phyloP scores from a whole-genome alignment of 2,797 vertebrate genomes.

The Gephyroberyx darwinii region DNA sequence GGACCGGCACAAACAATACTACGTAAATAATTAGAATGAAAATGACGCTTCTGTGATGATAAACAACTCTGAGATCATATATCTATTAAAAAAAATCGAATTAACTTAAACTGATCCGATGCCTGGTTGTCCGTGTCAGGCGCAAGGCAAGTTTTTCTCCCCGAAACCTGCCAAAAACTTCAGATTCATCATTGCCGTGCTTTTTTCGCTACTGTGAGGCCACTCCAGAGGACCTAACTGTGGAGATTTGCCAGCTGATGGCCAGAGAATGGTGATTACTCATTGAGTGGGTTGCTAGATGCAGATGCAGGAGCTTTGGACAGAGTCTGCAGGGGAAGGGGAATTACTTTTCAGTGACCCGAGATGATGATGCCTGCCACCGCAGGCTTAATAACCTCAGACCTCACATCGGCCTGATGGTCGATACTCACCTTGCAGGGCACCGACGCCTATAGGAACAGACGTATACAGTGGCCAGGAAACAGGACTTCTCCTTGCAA shows the following conservation, averaged over 20 bases:
- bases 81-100: conserved; percentile 36
- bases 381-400: conserved; percentile 44
- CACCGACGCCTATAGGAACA: conserved; percentile 36
- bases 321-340: conserved; percentile 33
- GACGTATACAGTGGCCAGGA: background rate
- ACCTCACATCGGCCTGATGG: background rate
- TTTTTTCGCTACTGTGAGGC: conserved; percentile 23
- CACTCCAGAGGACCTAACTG: conserved; percentile 23
- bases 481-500: background rate
- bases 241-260: conserved; percentile 38
- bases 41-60: conserved; percentile 37
- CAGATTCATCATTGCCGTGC: background rate
- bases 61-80: conserved; percentile 53
- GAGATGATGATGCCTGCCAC: too few relatives aligned
- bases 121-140: background rate
- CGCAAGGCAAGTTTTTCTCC: background rate
- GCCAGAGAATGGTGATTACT: conserved; percentile 29
- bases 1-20: conserved; percentile 55
- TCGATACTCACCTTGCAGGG: background rate
- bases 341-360: conserved; percentile 11
- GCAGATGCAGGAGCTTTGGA: conserved; percentile 41
- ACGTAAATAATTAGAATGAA: conserved; percentile 57
- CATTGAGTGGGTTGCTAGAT: conserved; percentile 32
- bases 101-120: conserved; percentile 33
- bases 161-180: background rate